Evolutionary conservation across 2,797 vertebrate genomes (phyloP).

Genomic region (Karalla daura): DNA sequence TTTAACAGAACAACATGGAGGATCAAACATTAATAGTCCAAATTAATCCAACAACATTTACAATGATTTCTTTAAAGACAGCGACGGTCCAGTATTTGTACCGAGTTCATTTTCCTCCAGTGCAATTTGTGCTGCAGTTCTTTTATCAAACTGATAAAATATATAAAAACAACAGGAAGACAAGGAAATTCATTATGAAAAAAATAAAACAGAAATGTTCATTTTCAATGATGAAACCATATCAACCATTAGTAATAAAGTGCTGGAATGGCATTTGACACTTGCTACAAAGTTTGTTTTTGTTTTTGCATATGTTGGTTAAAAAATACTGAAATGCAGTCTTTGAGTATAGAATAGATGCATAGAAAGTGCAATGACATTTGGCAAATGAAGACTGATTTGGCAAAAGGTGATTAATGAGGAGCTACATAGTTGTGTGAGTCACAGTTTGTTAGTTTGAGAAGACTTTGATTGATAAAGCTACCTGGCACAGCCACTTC

Average conservation of each 20-base stretch:
- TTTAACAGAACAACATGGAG: background rate
- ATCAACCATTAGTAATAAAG: background rate
- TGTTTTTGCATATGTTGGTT: conserved; percentile 58
- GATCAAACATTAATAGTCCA: background rate
- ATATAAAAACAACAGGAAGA: conserved; percentile 16
- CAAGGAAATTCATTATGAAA: background rate
- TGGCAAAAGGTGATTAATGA: conserved; percentile 43
- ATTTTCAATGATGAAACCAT: background rate
- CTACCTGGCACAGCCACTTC: conserved; percentile 8
- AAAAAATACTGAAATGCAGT: background rate
- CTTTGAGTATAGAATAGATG: conserved; percentile 13
- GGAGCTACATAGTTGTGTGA: conserved; percentile 31
- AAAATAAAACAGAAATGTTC: background rate
- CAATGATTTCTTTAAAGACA: background rate
- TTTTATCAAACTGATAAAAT: conserved; percentile 36
- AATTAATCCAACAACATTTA: background rate
- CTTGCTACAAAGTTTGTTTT: conserved; percentile 27
- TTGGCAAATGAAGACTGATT: conserved; percentile 45
- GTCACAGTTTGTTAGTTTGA: conserved; percentile 17
- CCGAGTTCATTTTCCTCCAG: background rate
- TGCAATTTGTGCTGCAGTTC: conserved; percentile 38
- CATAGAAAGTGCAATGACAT: conserved; percentile 27
- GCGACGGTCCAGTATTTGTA: background rate
- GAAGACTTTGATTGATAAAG: background rate
- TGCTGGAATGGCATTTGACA: conserved; percentile 12